A percentile compares a stretch with the other conserved stretches of the same genome.
phyloP scores from a whole-genome alignment of 2,113 vertebrate species.

The Pluvialis apricaria region DNA sequence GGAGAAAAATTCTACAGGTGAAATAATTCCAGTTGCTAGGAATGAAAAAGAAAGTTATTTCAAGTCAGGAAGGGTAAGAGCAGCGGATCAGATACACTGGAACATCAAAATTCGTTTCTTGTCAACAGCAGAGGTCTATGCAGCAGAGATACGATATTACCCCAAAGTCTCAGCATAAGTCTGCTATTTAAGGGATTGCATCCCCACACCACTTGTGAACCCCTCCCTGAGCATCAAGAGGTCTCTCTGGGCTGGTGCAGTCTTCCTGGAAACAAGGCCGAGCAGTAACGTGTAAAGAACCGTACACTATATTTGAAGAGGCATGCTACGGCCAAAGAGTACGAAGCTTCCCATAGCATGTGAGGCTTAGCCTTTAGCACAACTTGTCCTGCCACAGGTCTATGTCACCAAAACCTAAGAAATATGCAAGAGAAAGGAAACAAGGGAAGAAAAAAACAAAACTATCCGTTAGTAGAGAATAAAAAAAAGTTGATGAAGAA shows the following conservation, averaged over 20 bases:
- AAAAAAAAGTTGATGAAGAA: slow-evolving; percentile 26
- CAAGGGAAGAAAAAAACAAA: slow-evolving; percentile 56
- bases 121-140: slow-evolving; percentile 19
- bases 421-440: slow-evolving; percentile 55
- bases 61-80: slow-evolving; percentile 28
- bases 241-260: slow-evolving; percentile 15
- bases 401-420: slow-evolving; percentile 69
- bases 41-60: slow-evolving; percentile 44
- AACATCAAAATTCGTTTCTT: background rate
- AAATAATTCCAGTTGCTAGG: slow-evolving; percentile 45
- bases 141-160: slow-evolving; percentile 45
- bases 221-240: slow-evolving; percentile 42
- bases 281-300: slow-evolving; percentile 54
- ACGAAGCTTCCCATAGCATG: slow-evolving; percentile 26
- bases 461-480: slow-evolving; percentile 60
- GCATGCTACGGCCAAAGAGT: slow-evolving; percentile 61
- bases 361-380: slow-evolving; percentile 62
- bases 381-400: slow-evolving; percentile 70
- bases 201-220: slow-evolving; percentile 37
- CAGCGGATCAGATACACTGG: slow-evolving; percentile 22
- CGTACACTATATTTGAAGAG: slow-evolving; percentile 44
- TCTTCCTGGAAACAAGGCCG: slow-evolving; percentile 70
- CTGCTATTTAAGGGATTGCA: slow-evolving; percentile 27
- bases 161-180: slow-evolving; percentile 13
- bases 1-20: slow-evolving; percentile 19